Conservation (phyloP, 2,888 invertebrate genomes). For the Emmelina monodactyla region DNA sequence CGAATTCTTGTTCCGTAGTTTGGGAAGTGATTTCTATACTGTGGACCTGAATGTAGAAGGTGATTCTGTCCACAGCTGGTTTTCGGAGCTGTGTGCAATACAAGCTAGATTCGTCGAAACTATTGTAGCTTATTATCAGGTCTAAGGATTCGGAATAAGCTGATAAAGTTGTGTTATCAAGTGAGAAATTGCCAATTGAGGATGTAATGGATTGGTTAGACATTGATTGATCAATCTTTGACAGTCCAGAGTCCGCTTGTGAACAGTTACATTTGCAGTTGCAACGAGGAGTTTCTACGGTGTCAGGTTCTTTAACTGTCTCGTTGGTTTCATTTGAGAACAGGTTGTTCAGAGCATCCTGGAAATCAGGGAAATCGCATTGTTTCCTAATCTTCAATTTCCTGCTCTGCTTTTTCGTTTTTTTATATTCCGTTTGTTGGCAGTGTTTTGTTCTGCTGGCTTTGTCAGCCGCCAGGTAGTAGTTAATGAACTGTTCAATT, state of each 20-base stretch:
- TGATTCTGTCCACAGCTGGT: slow-evolving; percentile 47
- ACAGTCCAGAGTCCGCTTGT: slow-evolving; percentile 34
- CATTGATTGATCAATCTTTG: slow-evolving; percentile 28
- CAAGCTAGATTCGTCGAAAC: slow-evolving; percentile 43
- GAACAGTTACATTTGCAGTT: slow-evolving; percentile 34
- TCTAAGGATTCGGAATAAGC: slow-evolving; percentile 53
- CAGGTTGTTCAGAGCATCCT: slow-evolving; percentile 41
- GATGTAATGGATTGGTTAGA: slow-evolving; percentile 42
- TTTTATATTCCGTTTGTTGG: too few species aligned
- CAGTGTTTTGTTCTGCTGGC: too few species aligned
- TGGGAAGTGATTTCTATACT: slow-evolving; percentile 42
- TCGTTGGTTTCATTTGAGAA: slow-evolving; percentile 24
- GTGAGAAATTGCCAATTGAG: slow-evolving; percentile 48
- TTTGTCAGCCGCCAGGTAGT: slow-evolving; percentile 24
- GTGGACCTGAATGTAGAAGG: slow-evolving; percentile 53
- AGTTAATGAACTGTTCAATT: slow-evolving; percentile 34
- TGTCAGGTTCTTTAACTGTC: slow-evolving; percentile 4
- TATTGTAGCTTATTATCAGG: slow-evolving; percentile 44
- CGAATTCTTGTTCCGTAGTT: slow-evolving; percentile 21
- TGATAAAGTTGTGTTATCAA: slow-evolving; percentile 43
- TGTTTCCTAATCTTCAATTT: slow-evolving; percentile 39
- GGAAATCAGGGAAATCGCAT: slow-evolving; percentile 46
- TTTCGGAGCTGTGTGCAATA: slow-evolving; percentile 37
- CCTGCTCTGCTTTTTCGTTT: neutral
- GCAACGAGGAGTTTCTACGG: slow-evolving; percentile 14